Conservation (phyloP, 2,888 invertebrate species). For the Calliphora vomitoria region DNA sequence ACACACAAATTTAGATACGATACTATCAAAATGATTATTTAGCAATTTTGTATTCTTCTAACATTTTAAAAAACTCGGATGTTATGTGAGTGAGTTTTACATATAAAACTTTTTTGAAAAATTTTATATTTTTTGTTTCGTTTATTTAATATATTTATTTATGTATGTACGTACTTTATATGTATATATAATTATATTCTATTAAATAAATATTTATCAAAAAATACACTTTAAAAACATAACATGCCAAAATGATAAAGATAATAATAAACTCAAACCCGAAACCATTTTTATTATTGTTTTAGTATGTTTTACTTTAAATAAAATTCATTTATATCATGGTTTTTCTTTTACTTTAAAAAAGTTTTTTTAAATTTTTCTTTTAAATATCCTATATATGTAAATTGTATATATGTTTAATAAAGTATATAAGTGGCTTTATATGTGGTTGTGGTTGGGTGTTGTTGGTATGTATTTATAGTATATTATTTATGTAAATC, state of each 20-base stretch:
- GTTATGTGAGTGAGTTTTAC: too few relatives aligned
- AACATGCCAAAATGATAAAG: constrained; percentile 59
- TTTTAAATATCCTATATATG: constrained; percentile 22
- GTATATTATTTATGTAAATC: constrained; percentile 41
- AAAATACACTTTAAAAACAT: constrained; percentile 65
- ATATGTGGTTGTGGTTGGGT: constrained; percentile 43
- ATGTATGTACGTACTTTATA: constrained; percentile 39
- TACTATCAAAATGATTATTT: background rate
- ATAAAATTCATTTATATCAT: constrained; percentile 31
- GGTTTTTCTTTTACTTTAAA: constrained; percentile 16
- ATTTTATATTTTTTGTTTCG: constrained; percentile 25
- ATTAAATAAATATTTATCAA: constrained; percentile 69
- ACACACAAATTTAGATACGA: background rate
- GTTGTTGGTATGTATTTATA: constrained; percentile 46
- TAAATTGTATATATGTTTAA: constrained; percentile 7
- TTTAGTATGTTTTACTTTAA: constrained; percentile 38
- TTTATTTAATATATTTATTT: constrained; percentile 48
- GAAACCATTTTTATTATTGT: constrained; percentile 59
- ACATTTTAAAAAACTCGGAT: too few relatives aligned
- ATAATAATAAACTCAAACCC: constrained; percentile 50
- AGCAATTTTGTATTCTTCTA: too few relatives aligned
- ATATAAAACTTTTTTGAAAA: background rate
- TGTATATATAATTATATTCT: constrained; percentile 58
- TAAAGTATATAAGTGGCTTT: constrained; percentile 42
- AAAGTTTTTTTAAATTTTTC: constrained; percentile 5